Conservation (phyloP, 2,888 invertebrate genomes). For the Glaucopsyche alexis region DNA sequence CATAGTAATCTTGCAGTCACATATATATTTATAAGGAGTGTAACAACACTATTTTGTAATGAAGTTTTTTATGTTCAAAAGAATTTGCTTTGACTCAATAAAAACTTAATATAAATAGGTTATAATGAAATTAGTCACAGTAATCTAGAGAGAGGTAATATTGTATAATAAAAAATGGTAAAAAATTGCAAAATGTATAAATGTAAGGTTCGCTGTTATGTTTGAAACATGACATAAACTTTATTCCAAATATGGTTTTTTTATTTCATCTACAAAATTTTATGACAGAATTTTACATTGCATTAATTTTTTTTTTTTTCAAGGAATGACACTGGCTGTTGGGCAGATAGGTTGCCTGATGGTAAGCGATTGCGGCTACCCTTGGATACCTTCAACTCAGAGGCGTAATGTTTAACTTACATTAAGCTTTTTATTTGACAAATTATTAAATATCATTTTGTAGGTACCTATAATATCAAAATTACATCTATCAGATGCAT, state of each 20-base stretch:
- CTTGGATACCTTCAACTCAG: too few species aligned
- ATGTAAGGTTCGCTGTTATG: conserved; percentile 60
- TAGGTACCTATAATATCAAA: too few species aligned
- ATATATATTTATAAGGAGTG: conserved; percentile 29
- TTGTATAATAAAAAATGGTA: conserved; percentile 70
- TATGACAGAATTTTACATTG: neutral
- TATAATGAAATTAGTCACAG: conserved; percentile 64
- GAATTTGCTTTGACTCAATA: conserved; percentile 59
- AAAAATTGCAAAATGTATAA: conserved; percentile 71
- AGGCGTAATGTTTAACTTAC: too few species aligned
- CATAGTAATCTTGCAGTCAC: conserved; percentile 44
- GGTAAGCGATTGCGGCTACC: too few species aligned
- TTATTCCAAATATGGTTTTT: conserved; percentile 58
- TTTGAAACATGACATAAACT: conserved; percentile 64
- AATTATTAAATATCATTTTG: too few species aligned
- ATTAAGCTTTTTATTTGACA: too few species aligned
- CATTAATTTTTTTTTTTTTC: neutral
- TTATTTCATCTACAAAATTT: conserved; percentile 46
- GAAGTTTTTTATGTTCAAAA: conserved; percentile 60
- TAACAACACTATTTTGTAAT: conserved; percentile 56
- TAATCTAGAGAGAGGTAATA: conserved; percentile 66
- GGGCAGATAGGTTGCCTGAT: too few species aligned
- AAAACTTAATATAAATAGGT: conserved; percentile 57
- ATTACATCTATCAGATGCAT: too few species aligned
- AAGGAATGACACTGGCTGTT: too few species aligned